These are phyloP conservation scores for Sphaerophoria rueppellii DNA, from an alignment of 2,888 invertebrate species.

Conservation along the genomic window DNA sequence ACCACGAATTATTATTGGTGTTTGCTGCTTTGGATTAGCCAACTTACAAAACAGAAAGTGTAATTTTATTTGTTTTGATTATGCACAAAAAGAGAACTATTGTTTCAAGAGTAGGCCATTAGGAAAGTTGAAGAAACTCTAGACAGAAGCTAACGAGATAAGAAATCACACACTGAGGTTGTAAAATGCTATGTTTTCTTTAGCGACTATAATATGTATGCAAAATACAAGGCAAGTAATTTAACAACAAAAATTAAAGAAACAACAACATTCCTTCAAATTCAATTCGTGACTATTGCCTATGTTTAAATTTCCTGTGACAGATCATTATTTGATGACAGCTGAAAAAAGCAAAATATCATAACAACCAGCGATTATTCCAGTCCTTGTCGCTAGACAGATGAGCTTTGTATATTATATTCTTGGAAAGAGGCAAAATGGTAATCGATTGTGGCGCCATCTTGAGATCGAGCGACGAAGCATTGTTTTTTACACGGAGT, in stretches of 20 bases:
- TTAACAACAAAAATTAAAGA: constrained; percentile 10
- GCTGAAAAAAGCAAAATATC: neutral
- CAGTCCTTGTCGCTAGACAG: too few relatives aligned
- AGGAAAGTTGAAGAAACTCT: neutral
- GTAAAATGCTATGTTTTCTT: neutral
- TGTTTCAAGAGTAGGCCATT: neutral
- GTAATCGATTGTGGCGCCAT: too few relatives aligned
- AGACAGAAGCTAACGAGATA: constrained; percentile 1
- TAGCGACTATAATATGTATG: constrained; percentile 2
- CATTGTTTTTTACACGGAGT: too few relatives aligned
- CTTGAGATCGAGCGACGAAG: too few relatives aligned
- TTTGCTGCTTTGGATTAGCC: neutral
- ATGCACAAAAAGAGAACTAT: neutral
- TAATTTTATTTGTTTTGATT: constrained; percentile 11
- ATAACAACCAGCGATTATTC: too few relatives aligned
- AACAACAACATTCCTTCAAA: constrained; percentile 7
- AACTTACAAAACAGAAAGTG: neutral
- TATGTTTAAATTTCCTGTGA: neutral
- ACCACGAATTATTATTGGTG: too few relatives aligned
- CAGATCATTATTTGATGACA: constrained; percentile 1
- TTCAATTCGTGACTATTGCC: neutral
- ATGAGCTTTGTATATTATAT: too few relatives aligned
- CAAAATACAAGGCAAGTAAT: constrained; percentile 10
- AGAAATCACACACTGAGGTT: neutral
- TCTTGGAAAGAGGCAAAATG: too few relatives aligned